Base-by-base conservation (phyloP, 2,888 invertebrate species). In the Eupithecia dodoneata region DNA sequence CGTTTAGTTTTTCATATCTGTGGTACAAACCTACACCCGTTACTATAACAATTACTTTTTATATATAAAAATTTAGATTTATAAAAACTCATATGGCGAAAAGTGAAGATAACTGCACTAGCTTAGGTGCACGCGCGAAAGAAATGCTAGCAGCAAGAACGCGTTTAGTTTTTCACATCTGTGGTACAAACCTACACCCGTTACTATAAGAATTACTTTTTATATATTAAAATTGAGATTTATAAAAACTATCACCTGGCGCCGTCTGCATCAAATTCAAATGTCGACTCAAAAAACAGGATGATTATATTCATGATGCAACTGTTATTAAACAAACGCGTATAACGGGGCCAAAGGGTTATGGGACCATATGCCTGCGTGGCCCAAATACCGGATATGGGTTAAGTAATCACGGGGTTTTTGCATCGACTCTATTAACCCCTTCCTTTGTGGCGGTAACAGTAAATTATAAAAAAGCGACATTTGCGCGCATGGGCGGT, bases 301-400 rank as follows among this genome's bases (percentile, higher is more conserved):
- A 76, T 90, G 88, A 90, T 92, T 92, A 91, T 90, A 87, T 83
- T 90, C 84, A 91, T 89, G 89, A 89, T 86, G 92, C 94, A 94
- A 94, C 94, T 94, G 94, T 91, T 91, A 86, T 87, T 87, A 85
- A 88, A 87, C 87, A 89, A 93, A 88, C 85, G 87, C 83, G 81
- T 84, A 88, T 94, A 94, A 94, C 94, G 94, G 94, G 94, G 94
- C 93, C 91, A 94, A 95, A 94, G 95, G 95, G 95, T 95, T 95
- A 94, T 84, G 87, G 80, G 89, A 88, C 91, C 94, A 94, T 93
- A 93, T 94, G 94, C 86, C 84, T 81, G 82, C 80, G 80, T 83
- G 85, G 84, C 88, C 89, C 87, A 86, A 88, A 86, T 86, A 88
- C 89, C 93, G 94, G 95, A 94, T 94, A 93, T 93, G 92, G 95